phyloP scores from a whole-genome alignment of 1,140 invertebrate genomes.

The Vanessa tameamea region DNA sequence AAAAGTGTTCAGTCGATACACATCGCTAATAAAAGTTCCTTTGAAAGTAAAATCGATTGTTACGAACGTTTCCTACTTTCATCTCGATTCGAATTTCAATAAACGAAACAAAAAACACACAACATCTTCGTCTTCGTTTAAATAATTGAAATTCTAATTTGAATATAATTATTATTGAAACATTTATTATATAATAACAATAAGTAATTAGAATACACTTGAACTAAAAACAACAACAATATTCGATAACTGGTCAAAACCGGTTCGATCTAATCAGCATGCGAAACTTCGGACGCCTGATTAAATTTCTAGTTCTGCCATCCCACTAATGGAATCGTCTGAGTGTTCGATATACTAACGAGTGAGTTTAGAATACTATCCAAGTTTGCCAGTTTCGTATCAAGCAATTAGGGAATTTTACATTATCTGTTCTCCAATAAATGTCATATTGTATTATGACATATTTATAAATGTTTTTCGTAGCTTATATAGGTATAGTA shows the following conservation, averaged over 20 bases:
- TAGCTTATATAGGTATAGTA: not conserved
- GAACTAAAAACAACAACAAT: not conserved
- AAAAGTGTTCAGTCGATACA: not conserved
- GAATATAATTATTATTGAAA: not conserved
- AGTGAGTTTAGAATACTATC: constrained; percentile 36
- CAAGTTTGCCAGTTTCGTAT: constrained; percentile 40
- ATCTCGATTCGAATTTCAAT: too few relatives aligned
- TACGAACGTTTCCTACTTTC: too few relatives aligned
- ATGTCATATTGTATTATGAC: not conserved
- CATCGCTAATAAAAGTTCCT: not conserved
- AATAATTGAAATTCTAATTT: too few relatives aligned
- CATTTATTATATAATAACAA: not conserved
- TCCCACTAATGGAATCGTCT: constrained; percentile 43
- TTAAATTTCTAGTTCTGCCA: constrained; percentile 46
- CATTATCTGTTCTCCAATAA: constrained; percentile 8
- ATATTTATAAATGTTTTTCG: too few relatives aligned
- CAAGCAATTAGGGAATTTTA: constrained; percentile 36
- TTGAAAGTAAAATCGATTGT: too few relatives aligned
- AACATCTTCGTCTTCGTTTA: too few relatives aligned
- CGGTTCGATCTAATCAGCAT: constrained; percentile 28
- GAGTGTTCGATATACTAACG: constrained; percentile 40
- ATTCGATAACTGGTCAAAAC: constrained; percentile 5
- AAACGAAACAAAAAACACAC: too few relatives aligned
- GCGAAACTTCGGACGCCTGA: constrained; percentile 38
- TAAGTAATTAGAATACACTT: not conserved